A percentile compares a stretch with the other conserved stretches of the same genome.
Evolutionary conservation across 2,113 vertebrate species (phyloP).

Genomic region (Pelodiscus sinensis): DNA sequence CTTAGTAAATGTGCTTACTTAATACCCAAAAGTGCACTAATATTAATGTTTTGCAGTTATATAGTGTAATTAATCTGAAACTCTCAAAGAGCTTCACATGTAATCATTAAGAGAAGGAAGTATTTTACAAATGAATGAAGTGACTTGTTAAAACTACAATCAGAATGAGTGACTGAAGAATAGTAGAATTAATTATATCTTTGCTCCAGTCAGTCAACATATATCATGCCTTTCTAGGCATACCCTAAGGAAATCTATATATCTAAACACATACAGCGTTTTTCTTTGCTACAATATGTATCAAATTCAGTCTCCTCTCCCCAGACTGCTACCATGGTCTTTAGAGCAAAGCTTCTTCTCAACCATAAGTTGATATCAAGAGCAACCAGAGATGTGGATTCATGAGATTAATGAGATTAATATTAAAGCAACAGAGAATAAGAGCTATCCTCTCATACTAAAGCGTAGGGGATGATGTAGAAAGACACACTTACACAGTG

Average conservation of each 20-base stretch:
- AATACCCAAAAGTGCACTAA: not conserved
- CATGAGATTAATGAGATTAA: accelerated
- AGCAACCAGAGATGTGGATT: not conserved
- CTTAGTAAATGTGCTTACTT: not conserved
- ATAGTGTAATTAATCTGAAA: not conserved
- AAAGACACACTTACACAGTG: not conserved
- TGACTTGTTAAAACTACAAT: not conserved
- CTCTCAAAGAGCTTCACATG: not conserved
- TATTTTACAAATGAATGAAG: not conserved
- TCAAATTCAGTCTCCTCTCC: not conserved
- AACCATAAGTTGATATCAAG: not conserved
- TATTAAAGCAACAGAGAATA: not conserved
- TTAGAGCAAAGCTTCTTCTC: not conserved
- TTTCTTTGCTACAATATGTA: not conserved
- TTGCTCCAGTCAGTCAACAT: not conserved
- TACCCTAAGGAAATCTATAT: not conserved
- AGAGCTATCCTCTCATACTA: accelerated
- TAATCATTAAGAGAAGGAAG: not conserved
- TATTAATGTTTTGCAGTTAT: not conserved
- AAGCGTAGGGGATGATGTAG: not conserved
- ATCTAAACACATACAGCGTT: not conserved
- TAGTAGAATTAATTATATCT: not conserved
- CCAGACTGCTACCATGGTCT: not conserved
- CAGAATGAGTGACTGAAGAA: not conserved
- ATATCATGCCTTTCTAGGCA: not conserved